Base-by-base conservation (phyloP, 2,113 vertebrate species). In the Notiomystis cincta region DNA sequence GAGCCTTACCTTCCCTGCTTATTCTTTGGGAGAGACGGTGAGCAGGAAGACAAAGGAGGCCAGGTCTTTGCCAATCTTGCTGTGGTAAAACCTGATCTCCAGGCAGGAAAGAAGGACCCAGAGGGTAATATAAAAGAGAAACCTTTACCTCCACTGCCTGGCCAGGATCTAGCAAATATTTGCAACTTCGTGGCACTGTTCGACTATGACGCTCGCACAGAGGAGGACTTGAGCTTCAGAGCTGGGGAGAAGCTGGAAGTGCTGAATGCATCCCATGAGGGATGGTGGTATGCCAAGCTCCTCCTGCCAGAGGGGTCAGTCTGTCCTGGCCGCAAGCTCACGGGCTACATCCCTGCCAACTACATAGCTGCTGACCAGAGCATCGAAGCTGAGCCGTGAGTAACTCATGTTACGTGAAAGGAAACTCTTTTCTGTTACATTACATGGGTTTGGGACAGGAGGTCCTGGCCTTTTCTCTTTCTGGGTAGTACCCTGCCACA, bases 321-420 rank as follows among this genome's bases (percentile, higher is more conserved):
- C 90, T 5, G 69, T 75, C 87, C 85, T 15, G 81, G 91, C 37
- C 84, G 88, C 65, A 96, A 95, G 38, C 94, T 97, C 35, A 38
- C 97, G 66, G 99, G 99, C 37, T 99, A 99, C 80, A 98, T 99
- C 89, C 99, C 99, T 11, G 98, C 99, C 6, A 99, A 99, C 87
- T 99, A 99, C 72, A 98, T 99, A 90, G 99, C 99, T 3, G 97
- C 97, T 18, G 97, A 98, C 91, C 97, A 98, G 78, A 99, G 98
- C 73, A 97, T 99, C 1, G 97, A 99, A 85, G 98, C 99, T 38
- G 98, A 99, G 81, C 98, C 97, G 99, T 99, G 89, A 99, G 99
- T 99, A 98, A 22, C 54, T 56, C 44, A 7, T 2, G 0, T 60
- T 54, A 53, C 5, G 9, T 28, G 25, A 23, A 23, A 37, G 1